phyloP scores from a whole-genome alignment of 2,888 invertebrate genomes.

The Yponomeuta cagnagella region DNA sequence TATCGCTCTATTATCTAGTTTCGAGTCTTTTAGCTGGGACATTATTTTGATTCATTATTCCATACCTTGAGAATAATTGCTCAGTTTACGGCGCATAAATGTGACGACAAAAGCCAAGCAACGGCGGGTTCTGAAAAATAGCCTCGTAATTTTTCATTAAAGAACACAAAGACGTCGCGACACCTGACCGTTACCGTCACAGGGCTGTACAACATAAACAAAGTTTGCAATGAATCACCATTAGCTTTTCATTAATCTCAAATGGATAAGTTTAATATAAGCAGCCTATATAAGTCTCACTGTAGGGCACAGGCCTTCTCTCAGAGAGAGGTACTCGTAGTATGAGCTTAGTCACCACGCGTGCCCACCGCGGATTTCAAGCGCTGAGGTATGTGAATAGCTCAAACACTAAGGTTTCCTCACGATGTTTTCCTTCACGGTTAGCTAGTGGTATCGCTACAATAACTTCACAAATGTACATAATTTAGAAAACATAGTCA shows the following conservation, averaged over 20 bases:
- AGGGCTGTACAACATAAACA: neutral
- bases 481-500: too few species aligned
- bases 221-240: neutral
- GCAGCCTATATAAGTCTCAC: too few species aligned
- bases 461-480: too few species aligned
- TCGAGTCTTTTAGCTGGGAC: neutral
- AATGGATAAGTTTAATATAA: neutral
- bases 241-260: neutral
- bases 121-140: neutral
- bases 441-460: too few species aligned
- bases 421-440: too few species aligned
- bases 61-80: constrained; percentile 1
- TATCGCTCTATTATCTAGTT: neutral
- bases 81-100: constrained; percentile 5
- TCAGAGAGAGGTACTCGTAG: too few species aligned
- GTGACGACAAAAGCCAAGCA: neutral
- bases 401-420: too few species aligned
- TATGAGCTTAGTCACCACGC: too few species aligned
- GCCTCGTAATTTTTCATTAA: constrained; percentile 12
- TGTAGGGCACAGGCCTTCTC: too few species aligned
- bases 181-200: constrained; percentile 1
- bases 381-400: too few species aligned
- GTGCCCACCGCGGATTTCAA: too few species aligned
- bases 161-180: constrained; percentile 5
- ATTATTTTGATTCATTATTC: constrained; percentile 6